Evolutionary conservation across 2,113 vertebrate species (phyloP), one percentile per base, ranked within the genome.

Genomic region (Taurulus bubalis): DNA sequence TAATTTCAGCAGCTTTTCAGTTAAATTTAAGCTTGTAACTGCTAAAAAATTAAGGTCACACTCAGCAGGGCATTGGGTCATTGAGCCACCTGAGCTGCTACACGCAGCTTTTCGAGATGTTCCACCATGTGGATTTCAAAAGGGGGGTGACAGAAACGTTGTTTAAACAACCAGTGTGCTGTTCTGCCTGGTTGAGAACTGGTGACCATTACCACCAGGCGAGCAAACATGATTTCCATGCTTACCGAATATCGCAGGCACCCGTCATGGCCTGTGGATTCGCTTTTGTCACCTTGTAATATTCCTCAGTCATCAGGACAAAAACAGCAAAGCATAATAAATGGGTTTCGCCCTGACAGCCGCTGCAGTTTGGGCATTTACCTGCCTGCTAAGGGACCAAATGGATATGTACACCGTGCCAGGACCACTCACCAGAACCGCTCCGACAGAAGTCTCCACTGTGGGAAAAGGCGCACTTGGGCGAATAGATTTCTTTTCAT

Each of bases 361-460:
- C n/a, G 3, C 69, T 32, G 72, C 62, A 67, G 24, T 83, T 83
- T 59, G 90, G 80, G 77, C 84, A 38, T 90, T 82, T 73, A 83
- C 81, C 84, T 83, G 79, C 47, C 58, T 64, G 79, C 74, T 70
- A 15, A 77, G 72, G 79, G 65, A 40, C 76, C 64, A 45, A 86
- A 70, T 72, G 74, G 53, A 82, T 34, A 34, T 32, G 68, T 64
- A 76, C 80, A 71, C 55, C 47, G 18, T 67, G 83, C 76, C 84
- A 58, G 76, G 20, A 42, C 58, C 76, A 32, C 51, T 87, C 82
- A 80, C 82, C 51, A 84, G 75, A 87, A 63, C 85, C 79, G 34
- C 34, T 75, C 75, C 65, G 86, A 91, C 89, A 86, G 75, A 86
- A 85, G 76, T 87, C 79, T 38, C 82, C 89, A 67, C 87, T 83